A percentile compares a stretch with the other conserved stretches of the same genome.
These are phyloP conservation scores for Ursus arctos DNA, from an alignment of 2,113 vertebrate genomes.

Conservation along the genomic window DNA sequence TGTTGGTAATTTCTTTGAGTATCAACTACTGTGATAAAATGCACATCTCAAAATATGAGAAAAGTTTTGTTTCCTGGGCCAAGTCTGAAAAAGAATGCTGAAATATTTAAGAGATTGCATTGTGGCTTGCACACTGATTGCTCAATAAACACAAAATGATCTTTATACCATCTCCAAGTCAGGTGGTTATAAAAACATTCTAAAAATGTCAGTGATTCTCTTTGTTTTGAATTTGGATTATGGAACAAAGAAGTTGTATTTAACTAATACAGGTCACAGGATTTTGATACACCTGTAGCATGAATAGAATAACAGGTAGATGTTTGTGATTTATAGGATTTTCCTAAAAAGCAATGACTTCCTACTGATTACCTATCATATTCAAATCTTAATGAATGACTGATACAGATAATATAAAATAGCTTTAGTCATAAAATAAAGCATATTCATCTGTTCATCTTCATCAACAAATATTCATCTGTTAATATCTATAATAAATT, in stretches of 20 bases:
- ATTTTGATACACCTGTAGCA: conserved; percentile 20
- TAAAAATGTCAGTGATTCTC: conserved; percentile 60
- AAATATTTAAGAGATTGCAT: not conserved
- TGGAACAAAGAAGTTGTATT: not conserved
- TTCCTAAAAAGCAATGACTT: not conserved
- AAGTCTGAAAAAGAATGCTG: not conserved
- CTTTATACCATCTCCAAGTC: conserved; percentile 35
- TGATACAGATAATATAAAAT: not conserved
- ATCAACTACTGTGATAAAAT: not conserved
- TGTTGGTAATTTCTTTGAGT: not conserved
- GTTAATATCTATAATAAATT: conserved; percentile 28
- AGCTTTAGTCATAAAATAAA: not conserved
- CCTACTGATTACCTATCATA: not conserved
- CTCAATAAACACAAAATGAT: conserved; percentile 43
- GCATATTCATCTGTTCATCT: not conserved
- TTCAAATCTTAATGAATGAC: not conserved
- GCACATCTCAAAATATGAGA: not conserved
- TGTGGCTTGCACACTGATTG: not conserved
- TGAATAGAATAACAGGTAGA: not conserved
- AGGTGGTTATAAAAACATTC: conserved; percentile 30
- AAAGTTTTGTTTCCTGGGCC: not conserved
- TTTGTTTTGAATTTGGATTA: conserved; percentile 40
- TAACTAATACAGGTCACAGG: not conserved
- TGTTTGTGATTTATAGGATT: conserved; percentile 45
- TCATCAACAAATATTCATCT: not conserved